phyloP scores from a whole-genome alignment of 2,888 invertebrate genomes.

The Elegia similella region DNA sequence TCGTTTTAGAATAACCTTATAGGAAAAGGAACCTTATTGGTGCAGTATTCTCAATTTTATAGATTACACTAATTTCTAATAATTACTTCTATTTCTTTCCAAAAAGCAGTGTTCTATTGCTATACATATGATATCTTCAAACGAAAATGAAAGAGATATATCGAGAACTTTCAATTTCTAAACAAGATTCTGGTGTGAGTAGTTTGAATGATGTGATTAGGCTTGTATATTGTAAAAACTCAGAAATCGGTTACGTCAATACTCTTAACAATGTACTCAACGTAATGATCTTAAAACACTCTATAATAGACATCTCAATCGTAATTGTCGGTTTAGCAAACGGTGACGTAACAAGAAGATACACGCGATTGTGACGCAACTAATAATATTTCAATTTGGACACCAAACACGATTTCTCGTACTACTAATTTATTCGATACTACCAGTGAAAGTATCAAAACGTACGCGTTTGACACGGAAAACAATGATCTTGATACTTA shows the following conservation, averaged over 20 bases:
- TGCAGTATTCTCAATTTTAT: no score
- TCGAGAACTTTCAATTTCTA: no score
- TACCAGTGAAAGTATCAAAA: conserved; percentile 43
- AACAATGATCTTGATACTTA: conserved; percentile 52
- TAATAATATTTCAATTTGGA: conserved; percentile 27
- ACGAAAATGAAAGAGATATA: no score
- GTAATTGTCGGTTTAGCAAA: conserved; percentile 22
- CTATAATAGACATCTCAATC: conserved; percentile 12
- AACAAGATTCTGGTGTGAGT: no score
- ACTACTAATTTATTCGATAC: conserved; percentile 34
- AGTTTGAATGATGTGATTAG: not conserved
- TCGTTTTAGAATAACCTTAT: no score
- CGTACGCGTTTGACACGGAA: conserved; percentile 23
- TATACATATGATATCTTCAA: no score
- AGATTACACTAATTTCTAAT: no score
- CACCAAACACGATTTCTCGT: conserved; percentile 22
- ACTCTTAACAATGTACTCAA: conserved; percentile 7
- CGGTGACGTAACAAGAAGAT: conserved; percentile 25
- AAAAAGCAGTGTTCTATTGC: no score
- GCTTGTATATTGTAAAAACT: not conserved
- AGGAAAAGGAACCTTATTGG: no score
- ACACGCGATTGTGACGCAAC: conserved; percentile 27
- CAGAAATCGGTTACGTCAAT: conserved; percentile 1
- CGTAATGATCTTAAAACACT: conserved; percentile 1
- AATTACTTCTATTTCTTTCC: no score